Conservation (phyloP, 2,888 invertebrate species). For the Lasioglossum figueresi region DNA sequence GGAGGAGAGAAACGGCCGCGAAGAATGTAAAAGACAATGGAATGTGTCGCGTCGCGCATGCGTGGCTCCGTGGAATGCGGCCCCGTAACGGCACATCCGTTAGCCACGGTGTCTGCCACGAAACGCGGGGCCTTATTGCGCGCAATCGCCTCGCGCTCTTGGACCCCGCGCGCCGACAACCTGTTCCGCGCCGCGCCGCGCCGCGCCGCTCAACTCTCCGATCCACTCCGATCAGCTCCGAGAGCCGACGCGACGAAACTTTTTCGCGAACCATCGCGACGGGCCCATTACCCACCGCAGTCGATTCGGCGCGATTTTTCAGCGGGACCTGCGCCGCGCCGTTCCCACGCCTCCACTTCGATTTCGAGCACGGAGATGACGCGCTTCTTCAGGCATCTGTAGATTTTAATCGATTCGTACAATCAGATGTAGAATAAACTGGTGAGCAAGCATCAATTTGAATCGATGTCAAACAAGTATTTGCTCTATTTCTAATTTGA, state of each 20-base stretch:
- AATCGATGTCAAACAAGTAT: not conserved
- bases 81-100: conserved; percentile 83
- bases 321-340: too few species aligned
- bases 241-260: not conserved
- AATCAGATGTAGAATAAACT: not conserved
- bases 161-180: conserved; percentile 13
- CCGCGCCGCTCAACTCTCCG: not conserved
- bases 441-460: not conserved
- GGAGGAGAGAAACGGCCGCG: conserved; percentile 71
- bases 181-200: not conserved
- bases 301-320: conserved; percentile 5
- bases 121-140: conserved; percentile 72
- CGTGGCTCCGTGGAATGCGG: conserved; percentile 82
- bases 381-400: not conserved
- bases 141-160: conserved; percentile 58
- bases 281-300: not conserved
- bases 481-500: not conserved
- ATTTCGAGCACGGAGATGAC: not conserved
- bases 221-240: not conserved
- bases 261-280: conserved; percentile 10
- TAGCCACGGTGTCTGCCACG: conserved; percentile 79
- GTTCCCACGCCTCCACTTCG: not conserved
- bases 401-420: not conserved
- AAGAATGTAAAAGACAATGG: conserved; percentile 82
- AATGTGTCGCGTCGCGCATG: conserved; percentile 83